phyloP scores from a whole-genome alignment of 2,888 invertebrate genomes.

The Halictus quadricinctus region DNA sequence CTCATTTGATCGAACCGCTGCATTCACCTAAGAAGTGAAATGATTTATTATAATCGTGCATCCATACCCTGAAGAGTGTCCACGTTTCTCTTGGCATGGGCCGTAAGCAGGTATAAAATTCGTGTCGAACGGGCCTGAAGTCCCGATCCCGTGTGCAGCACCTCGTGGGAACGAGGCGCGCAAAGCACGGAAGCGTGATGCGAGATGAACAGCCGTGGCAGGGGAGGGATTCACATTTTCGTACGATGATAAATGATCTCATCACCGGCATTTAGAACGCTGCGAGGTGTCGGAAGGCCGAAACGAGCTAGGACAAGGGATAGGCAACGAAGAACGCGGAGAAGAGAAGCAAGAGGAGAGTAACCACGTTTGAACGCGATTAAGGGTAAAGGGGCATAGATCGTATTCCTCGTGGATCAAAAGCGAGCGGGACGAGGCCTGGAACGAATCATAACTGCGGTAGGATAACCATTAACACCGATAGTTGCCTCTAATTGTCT shows the following conservation, averaged over 20 bases:
- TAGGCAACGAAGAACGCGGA: not conserved
- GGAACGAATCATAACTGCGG: conserved; percentile 38
- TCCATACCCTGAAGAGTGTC: not conserved
- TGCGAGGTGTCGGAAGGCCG: conserved; percentile 58
- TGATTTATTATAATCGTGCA: not conserved
- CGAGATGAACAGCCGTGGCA: conserved; percentile 14
- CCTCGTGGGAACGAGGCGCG: conserved; percentile 64
- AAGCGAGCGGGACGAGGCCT: conserved; percentile 22
- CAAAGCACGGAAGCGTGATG: conserved; percentile 57
- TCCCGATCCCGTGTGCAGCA: conserved; percentile 27
- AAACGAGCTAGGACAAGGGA: conserved; percentile 27
- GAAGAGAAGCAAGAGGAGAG: not conserved
- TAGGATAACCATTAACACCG: conserved; percentile 67
- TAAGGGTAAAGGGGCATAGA: conserved; percentile 55
- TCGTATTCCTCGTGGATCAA: conserved; percentile 23
- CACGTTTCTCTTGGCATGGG: not conserved
- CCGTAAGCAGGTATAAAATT: conserved; percentile 16
- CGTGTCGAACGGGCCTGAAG: conserved; percentile 51
- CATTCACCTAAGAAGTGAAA: not conserved
- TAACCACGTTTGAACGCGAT: conserved; percentile 29
- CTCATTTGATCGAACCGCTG: not conserved
- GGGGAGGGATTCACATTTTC: conserved; percentile 58
- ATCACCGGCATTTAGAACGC: conserved; percentile 61
- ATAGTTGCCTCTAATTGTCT: conserved; percentile 70
- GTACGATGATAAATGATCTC: conserved; percentile 72